Percentiles rank a stretch among this genome's conserved stretches.
These are phyloP conservation scores for Lochmaea capreae DNA, from an alignment of 2,888 invertebrate species.

Conservation along the genomic window DNA sequence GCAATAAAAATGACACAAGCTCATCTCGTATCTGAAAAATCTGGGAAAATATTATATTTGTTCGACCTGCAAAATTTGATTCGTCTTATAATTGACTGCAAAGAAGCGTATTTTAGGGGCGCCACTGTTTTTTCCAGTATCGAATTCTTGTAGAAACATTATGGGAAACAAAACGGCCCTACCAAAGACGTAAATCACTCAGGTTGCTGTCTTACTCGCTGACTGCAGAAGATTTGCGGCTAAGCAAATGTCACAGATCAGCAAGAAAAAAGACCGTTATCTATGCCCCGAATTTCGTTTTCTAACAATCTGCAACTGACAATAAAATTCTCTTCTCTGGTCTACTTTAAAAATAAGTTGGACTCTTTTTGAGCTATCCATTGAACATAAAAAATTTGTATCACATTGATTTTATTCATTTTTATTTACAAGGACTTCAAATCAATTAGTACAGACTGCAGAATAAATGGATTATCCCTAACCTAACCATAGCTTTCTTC, in stretches of 20 bases:
- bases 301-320: conserved; percentile 40
- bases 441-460: too few relatives aligned
- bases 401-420: too few relatives aligned
- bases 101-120: background rate
- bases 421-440: too few relatives aligned
- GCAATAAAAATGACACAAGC: too few relatives aligned
- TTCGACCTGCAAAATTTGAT: background rate
- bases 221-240: conserved; percentile 66
- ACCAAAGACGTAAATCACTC: conserved; percentile 65
- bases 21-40: too few relatives aligned
- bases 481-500: too few relatives aligned
- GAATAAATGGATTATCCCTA: too few relatives aligned
- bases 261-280: conserved; percentile 57
- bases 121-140: conserved; percentile 15
- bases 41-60: too few relatives aligned
- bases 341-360: background rate
- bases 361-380: too few relatives aligned
- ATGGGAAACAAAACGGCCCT: conserved; percentile 54
- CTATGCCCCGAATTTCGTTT: conserved; percentile 39
- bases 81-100: too few relatives aligned
- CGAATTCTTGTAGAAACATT: conserved; percentile 47
- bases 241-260: conserved; percentile 65
- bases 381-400: too few relatives aligned
- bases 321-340: conserved; percentile 10
- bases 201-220: conserved; percentile 63